A percentile compares a stretch with the other conserved stretches of the same genome.
These are phyloP conservation scores for Rhinophrynus dorsalis DNA, from an alignment of 2,797 vertebrate species.

Conservation along the genomic window DNA sequence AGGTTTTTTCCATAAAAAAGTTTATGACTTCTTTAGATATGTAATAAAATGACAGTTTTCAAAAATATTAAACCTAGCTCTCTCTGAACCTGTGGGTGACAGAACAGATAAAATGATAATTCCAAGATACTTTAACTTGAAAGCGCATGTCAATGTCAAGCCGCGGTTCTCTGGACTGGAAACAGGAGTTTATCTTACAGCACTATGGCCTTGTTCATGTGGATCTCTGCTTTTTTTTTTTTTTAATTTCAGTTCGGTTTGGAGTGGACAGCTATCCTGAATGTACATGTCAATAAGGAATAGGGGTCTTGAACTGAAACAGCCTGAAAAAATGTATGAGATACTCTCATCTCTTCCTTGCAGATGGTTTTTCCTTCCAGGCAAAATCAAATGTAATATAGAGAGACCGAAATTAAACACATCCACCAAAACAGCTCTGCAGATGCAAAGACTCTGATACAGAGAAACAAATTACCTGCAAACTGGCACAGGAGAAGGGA, in stretches of 20 bases:
- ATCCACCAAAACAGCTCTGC: constrained; percentile 60
- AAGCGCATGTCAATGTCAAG: constrained; percentile 47
- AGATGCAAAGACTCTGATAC: constrained; percentile 56
- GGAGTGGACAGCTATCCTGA: constrained; percentile 76
- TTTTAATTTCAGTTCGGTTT: constrained; percentile 65
- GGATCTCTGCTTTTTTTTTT: constrained; percentile 32
- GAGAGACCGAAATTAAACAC: constrained; percentile 67
- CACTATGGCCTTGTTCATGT: constrained; percentile 30
- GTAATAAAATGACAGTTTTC: constrained; percentile 18
- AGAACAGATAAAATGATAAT: constrained; percentile 49
- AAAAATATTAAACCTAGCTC: constrained; percentile 32
- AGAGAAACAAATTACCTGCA: constrained; percentile 62
- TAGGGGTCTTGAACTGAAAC: constrained; percentile 78
- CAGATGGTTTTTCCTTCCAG: constrained; percentile 63
- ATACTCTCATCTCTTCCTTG: constrained; percentile 66
- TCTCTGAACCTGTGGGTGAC: constrained; percentile 46
- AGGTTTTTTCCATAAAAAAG: too few relatives aligned
- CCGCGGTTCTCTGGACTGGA: constrained; percentile 42
- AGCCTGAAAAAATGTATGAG: constrained; percentile 79
- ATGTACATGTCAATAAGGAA: constrained; percentile 75
- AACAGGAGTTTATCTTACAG: constrained; percentile 38
- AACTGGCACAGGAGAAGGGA: constrained; percentile 53
- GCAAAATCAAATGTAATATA: constrained; percentile 68
- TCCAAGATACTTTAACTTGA: constrained; percentile 43
- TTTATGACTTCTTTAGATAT: too few relatives aligned